These are phyloP conservation scores for Poeciliopsis turneri DNA, from an alignment of 2,797 vertebrate genomes.

Conservation along the genomic window DNA sequence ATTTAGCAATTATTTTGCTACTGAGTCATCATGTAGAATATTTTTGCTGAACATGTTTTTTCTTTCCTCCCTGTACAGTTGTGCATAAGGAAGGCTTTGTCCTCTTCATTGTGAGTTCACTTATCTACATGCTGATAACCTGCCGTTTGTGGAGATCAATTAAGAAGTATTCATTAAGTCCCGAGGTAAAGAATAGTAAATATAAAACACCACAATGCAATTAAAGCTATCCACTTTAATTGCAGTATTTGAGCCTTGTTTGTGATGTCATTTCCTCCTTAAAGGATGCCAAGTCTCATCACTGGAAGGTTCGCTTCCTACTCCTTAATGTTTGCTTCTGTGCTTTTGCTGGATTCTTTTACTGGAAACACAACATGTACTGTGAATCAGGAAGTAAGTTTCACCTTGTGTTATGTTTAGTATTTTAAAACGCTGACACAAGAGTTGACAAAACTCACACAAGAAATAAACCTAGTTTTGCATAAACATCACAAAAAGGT, in stretches of 20 bases:
- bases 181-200: conserved; percentile 80
- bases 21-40: neutral
- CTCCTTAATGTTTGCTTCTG: conserved; percentile 84
- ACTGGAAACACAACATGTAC: conserved; percentile 90
- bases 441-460: neutral
- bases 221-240: neutral
- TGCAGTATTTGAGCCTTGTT: conserved; percentile 2
- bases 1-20: neutral
- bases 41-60: neutral
- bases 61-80: conserved; percentile 67
- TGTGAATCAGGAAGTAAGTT: conserved; percentile 89
- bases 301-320: conserved; percentile 88
- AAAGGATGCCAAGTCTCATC: conserved; percentile 88
- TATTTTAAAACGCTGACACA: neutral
- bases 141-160: conserved; percentile 87
- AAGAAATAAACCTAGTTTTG: neutral
- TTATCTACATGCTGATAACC: conserved; percentile 88
- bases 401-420: neutral
- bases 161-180: conserved; percentile 86
- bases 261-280: neutral
- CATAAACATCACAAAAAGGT: neutral
- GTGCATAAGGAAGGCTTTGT: conserved; percentile 89
- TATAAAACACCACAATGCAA: neutral
- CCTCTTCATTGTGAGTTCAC: conserved; percentile 85
- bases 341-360: conserved; percentile 81